Conservation (phyloP, 1,140 invertebrate species). For the Bacillus rossius region DNA sequence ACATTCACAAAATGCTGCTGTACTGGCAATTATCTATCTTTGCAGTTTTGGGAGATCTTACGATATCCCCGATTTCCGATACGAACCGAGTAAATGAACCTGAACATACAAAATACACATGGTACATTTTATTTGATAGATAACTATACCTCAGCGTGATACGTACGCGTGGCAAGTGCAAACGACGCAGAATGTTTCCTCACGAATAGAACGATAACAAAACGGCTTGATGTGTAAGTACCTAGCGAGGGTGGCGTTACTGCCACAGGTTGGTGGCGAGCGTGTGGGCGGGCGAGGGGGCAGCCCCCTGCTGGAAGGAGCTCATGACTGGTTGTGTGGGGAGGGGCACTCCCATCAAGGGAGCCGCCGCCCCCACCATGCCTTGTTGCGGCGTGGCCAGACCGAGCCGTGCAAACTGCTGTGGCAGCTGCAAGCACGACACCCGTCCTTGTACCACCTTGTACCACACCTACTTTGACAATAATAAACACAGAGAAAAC, state of each 20-base stretch:
- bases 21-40: too few relatives aligned
- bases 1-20: too few relatives aligned
- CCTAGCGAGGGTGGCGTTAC: conserved; percentile 29
- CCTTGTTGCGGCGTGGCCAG: conserved; percentile 35
- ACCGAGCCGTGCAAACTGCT: conserved; percentile 51
- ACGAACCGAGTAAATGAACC: too few relatives aligned
- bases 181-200: too few relatives aligned
- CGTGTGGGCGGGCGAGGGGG: conserved; percentile 40
- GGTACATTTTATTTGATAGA: too few relatives aligned
- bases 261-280: conserved; percentile 51
- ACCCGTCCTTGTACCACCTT: background rate
- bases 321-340: conserved; percentile 2
- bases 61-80: too few relatives aligned
- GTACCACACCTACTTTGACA: conserved; percentile 3
- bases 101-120: too few relatives aligned
- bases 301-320: conserved; percentile 8
- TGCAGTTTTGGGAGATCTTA: too few relatives aligned
- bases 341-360: conserved; percentile 1
- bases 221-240: too few relatives aligned
- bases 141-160: too few relatives aligned
- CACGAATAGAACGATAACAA: too few relatives aligned
- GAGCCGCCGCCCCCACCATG: background rate
- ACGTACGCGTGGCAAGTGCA: too few relatives aligned
- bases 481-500: conserved; percentile 8
- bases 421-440: conserved; percentile 43